These are phyloP conservation scores for Wasmannia auropunctata DNA, from an alignment of 1,140 invertebrate genomes.

Conservation along the genomic window DNA sequence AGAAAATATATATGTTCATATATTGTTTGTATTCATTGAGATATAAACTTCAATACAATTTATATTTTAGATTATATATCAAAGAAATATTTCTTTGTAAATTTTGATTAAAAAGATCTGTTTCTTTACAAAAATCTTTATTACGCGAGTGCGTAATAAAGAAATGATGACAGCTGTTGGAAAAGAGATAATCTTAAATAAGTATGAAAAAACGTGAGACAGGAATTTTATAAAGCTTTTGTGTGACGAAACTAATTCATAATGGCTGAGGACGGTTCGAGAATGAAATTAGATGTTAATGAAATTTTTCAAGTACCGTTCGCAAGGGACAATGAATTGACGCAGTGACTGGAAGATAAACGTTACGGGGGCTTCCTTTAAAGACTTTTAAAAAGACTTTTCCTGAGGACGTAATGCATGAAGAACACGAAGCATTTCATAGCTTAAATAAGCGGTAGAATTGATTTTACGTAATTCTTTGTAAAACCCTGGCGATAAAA, in stretches of 20 bases:
- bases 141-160: background rate
- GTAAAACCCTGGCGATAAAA: conserved; percentile 26
- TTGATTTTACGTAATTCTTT: conserved; percentile 46
- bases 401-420: conserved; percentile 15
- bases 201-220: background rate
- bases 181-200: background rate
- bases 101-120: background rate
- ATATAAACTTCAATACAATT: background rate
- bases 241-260: background rate
- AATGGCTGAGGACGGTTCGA: background rate
- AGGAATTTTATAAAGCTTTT: conserved; percentile 27
- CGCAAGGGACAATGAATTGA: conserved; percentile 6
- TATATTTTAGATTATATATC: background rate
- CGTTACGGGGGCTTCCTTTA: background rate
- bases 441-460: conserved; percentile 29
- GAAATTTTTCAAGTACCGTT: conserved; percentile 13
- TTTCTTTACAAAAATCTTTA: background rate
- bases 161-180: too few relatives aligned
- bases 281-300: conserved; percentile 22
- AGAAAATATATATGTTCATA: background rate
- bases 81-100: background rate
- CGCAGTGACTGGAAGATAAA: conserved; percentile 30
- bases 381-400: conserved; percentile 29
- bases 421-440: conserved; percentile 5
- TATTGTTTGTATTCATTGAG: background rate